Base-by-base conservation (phyloP, 1,140 invertebrate species). In the Physella acuta region DNA sequence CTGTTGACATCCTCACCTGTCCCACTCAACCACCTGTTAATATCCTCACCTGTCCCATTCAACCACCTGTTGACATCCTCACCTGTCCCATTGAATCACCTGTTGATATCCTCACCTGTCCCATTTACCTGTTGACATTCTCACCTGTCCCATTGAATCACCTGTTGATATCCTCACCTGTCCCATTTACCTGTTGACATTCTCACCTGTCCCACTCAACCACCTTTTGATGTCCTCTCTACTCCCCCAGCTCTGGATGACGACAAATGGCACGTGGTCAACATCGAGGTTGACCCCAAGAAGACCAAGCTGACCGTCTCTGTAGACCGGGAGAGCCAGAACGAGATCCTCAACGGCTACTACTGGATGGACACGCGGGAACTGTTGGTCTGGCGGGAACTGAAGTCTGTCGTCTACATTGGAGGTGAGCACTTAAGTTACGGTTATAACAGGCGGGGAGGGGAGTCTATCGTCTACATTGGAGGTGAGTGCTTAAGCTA, bases 201-300 rank as follows among this genome's bases (percentile, higher is more conserved):
- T 55, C 39, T 11, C 20, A 11, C 8, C 39, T 11, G 39, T n/a
- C n/a, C n/a, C n/a, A n/a, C n/a, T n/a, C 8, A 55, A 55, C 24
- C 11, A 20, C 8, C 28, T 14, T 14, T 28, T 34, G 8, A 14
- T 11, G 11, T 60, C 4, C 33, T 17, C 33, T 28, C 36, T 30
- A 4, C 36, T 37, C 36, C 37, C 34, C 5, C 37, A 68, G 66
- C 66, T 16, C 66, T 68, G 1, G 60, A 68, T 31, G 51, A 60
- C 56, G 66, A 68, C 34, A n/a, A 39, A 20, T 68, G 66, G 55
- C 55, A 68, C 37, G 20, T 39, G 3, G 66, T 68, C 11, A 39
- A 68, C 20, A 26, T 68, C 11, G 20, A n/a, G 3, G 30, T 68
- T 2, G 66, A 68, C 36, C 49, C 30, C 2, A 36, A 20, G 8